Percentiles rank a stretch among this genome's conserved stretches.
Evolutionary conservation across 2,113 vertebrate genomes (phyloP).

Genomic region (Lipotes vexillifer): DNA sequence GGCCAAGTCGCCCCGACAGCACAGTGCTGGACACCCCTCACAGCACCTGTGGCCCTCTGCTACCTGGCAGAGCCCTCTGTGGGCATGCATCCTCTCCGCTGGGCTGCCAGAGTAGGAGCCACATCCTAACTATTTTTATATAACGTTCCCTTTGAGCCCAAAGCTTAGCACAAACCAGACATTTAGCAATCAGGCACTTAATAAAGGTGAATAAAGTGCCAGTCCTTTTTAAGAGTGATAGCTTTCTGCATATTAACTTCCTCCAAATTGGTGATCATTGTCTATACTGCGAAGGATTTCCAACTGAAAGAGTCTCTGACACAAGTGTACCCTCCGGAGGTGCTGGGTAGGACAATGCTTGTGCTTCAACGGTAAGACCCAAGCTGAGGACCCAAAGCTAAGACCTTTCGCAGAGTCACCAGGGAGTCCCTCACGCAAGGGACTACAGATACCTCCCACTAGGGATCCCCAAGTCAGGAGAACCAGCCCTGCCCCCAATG

Average conservation of each 20-base stretch:
- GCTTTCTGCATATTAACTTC: neutral
- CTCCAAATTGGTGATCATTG: neutral
- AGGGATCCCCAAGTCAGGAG: neutral
- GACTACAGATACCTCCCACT: neutral
- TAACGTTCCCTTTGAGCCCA: neutral
- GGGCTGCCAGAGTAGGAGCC: neutral
- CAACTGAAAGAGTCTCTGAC: neutral
- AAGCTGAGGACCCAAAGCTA: neutral
- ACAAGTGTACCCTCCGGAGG: neutral
- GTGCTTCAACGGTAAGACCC: neutral
- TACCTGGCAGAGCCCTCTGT: neutral
- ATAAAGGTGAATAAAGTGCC: neutral
- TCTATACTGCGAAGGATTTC: neutral
- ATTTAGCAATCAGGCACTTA: neutral
- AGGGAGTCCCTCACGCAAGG: neutral
- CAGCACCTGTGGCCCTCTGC: neutral
- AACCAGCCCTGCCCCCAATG: neutral
- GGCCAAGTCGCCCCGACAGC: neutral
- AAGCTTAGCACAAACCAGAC: neutral
- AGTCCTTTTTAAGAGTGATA: neutral
- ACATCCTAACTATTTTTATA: neutral
- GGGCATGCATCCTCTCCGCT: accelerated
- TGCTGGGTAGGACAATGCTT: neutral
- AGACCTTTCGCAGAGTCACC: neutral
- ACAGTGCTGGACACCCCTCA: accelerated